Base-by-base conservation (phyloP, 37 sponge, comb jelly and placozoan genomes). In the Aphrocallistes beatrix region DNA sequence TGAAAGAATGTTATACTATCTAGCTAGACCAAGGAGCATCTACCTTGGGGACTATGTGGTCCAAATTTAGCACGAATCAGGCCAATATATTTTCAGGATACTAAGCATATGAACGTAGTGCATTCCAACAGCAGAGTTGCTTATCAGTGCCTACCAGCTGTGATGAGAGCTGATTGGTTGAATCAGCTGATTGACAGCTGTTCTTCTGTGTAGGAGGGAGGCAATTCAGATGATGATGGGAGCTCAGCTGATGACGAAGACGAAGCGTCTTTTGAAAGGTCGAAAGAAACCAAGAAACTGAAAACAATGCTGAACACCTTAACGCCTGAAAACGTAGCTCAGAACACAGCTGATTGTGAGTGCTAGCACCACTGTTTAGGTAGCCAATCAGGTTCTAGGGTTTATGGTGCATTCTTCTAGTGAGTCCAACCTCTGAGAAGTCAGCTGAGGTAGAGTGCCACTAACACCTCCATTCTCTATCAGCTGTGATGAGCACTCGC, bases 391-490 rank as follows among this genome's bases (percentile, higher is more conserved):
- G 13, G 17, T 47, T 17, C 17, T 21, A 17, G 17, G 13, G 49
- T 21, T 47, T 47, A 47, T 47, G n/a, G n/a, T n/a, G n/a, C n/a
- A n/a, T n/a, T 60, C n/a, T 3, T 32, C 3, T 60, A 60, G 75
- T 60, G 75, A 60, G 75, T 60, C 25, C 75, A 25, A 60, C 75
- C n/a, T 32, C 25, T 3, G 75, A 60, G 32, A 60, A 60, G 34
- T 60, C 75, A 60, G 75, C 75, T 60, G 75, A 60, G 75, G 75
- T 60, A 25, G n/a, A n/a, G n/a, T n/a, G n/a, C n/a, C n/a, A n/a
- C n/a, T n/a, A n/a, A n/a, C n/a, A n/a, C n/a, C n/a, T n/a, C n/a
- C n/a, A n/a, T n/a, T n/a, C n/a, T n/a, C n/a, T n/a, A n/a, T n/a
- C n/a, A n/a, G n/a, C n/a, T n/a, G n/a, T n/a, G n/a, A n/a, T n/a